Percentiles rank a stretch among this genome's conserved stretches.
These are phyloP conservation scores for Mormyrus proboscirostris DNA, from an alignment of 2,797 vertebrate species.

Conservation along the genomic window DNA sequence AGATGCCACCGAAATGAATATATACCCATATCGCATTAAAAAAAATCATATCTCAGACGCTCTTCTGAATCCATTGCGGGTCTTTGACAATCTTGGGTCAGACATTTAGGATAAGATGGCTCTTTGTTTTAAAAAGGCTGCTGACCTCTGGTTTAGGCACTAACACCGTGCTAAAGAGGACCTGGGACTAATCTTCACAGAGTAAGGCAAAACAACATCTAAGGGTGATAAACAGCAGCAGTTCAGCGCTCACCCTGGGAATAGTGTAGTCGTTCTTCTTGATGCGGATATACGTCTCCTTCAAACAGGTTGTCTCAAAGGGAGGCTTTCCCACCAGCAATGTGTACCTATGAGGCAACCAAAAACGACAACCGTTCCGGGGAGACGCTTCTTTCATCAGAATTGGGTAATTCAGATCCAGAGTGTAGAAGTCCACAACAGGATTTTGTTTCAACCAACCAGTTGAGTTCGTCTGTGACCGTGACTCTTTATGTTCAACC, in stretches of 20 bases:
- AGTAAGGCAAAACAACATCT: too few species aligned
- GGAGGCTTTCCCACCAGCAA: conserved; percentile 92
- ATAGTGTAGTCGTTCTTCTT: conserved; percentile 92
- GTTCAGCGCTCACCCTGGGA: conserved; percentile 69
- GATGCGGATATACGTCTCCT: conserved; percentile 91
- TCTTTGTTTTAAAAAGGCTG: background rate
- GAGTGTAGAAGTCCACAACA: background rate
- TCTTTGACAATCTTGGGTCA: background rate
- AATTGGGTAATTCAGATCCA: background rate
- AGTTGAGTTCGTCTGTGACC: background rate
- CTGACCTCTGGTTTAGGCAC: background rate
- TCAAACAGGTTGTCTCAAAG: conserved; percentile 92
- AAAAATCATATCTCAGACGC: background rate
- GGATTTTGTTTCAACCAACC: background rate
- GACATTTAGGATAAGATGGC: background rate
- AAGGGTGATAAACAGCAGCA: background rate
- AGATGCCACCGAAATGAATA: background rate
- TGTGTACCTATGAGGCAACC: conserved; percentile 73
- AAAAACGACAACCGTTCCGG: background rate
- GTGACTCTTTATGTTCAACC: background rate
- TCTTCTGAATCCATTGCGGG: background rate
- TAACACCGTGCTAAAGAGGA: background rate
- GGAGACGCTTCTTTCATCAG: background rate
- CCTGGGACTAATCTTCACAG: background rate
- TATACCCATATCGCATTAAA: background rate